Evolutionary conservation across 2,113 vertebrate genomes (phyloP).

Genomic region (Miniopterus natalensis): DNA sequence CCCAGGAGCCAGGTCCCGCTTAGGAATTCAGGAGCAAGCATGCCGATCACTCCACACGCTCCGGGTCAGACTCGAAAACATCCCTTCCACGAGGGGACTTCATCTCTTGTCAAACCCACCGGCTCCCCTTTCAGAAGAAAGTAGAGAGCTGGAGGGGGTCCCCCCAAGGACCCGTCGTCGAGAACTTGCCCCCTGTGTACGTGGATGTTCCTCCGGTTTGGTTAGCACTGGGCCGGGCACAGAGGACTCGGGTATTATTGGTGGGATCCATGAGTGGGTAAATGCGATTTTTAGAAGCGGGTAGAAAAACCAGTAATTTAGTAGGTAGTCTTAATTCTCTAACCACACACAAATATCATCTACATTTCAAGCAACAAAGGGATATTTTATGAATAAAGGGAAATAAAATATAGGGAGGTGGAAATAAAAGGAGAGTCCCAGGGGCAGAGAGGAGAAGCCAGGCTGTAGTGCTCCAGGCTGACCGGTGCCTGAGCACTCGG

Average conservation of each 20-base stretch:
- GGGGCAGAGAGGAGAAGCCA: not conserved
- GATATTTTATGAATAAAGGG: not conserved
- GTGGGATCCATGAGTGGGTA: not conserved
- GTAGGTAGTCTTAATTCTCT: slow-evolving; percentile 30
- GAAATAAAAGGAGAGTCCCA: not conserved
- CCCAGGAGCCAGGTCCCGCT: slow-evolving; percentile 17
- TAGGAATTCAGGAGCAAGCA: slow-evolving; percentile 40
- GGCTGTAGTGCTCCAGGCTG: not conserved
- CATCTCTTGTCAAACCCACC: not conserved
- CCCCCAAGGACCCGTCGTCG: not conserved
- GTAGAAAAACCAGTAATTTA: not conserved
- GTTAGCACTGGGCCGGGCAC: not conserved
- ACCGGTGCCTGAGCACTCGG: not conserved
- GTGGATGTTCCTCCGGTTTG: not conserved
- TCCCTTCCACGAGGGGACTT: not conserved
- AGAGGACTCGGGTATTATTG: not conserved
- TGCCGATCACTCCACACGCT: not conserved
- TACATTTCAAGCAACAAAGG: not conserved
- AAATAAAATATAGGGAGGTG: not conserved
- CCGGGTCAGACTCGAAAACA: not conserved
- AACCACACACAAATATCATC: not conserved
- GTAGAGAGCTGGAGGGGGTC: not conserved
- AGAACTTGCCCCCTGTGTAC: not conserved
- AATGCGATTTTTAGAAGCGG: not conserved
- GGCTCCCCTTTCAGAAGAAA: not conserved